Evolutionary conservation across 1,140 invertebrate species (phyloP).

Genomic region (Drosophila paulistorum): DNA sequence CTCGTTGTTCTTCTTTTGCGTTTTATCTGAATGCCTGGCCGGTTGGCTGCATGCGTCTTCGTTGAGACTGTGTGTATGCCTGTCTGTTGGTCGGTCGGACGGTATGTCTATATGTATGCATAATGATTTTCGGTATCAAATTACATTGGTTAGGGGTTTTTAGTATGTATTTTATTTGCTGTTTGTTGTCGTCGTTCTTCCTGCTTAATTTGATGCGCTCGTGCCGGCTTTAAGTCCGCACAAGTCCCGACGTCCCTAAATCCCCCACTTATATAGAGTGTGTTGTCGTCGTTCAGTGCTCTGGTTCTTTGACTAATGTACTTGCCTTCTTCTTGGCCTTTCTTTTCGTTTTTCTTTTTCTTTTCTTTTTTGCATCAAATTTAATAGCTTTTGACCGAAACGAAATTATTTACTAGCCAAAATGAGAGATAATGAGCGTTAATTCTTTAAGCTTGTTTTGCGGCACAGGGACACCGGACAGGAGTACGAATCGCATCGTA

Average conservation of each 20-base stretch:
- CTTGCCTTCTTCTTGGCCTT: slow-evolving; percentile 23
- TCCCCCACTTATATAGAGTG: slow-evolving; percentile 23
- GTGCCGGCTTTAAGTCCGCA: slow-evolving; percentile 49
- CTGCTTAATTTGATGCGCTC: slow-evolving; percentile 75
- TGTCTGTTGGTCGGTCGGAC: neutral
- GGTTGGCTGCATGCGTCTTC: neutral
- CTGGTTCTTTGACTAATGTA: slow-evolving; percentile 46
- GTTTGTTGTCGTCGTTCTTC: slow-evolving; percentile 46
- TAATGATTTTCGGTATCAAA: slow-evolving; percentile 80
- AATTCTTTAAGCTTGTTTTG: slow-evolving; percentile 46
- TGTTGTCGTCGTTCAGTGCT: slow-evolving; percentile 17
- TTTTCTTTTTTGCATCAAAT: slow-evolving; percentile 35
- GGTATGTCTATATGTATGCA: slow-evolving; percentile 48
- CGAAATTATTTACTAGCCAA: slow-evolving; percentile 69
- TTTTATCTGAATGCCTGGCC: slow-evolving; percentile 29
- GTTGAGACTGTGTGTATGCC: slow-evolving; percentile 22
- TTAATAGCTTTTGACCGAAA: slow-evolving; percentile 64
- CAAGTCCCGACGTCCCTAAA: slow-evolving; percentile 1
- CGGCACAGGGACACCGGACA: neutral
- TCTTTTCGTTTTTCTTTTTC: slow-evolving; percentile 16
- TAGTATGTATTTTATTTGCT: slow-evolving; percentile 78
- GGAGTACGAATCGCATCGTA: neutral
- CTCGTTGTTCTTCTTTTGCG: slow-evolving; percentile 12
- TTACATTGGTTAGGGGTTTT: slow-evolving; percentile 78
- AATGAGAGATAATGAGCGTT: slow-evolving; percentile 63